phyloP scores from a whole-genome alignment of 2,797 vertebrate species.

The Enteromius mattozi region DNA sequence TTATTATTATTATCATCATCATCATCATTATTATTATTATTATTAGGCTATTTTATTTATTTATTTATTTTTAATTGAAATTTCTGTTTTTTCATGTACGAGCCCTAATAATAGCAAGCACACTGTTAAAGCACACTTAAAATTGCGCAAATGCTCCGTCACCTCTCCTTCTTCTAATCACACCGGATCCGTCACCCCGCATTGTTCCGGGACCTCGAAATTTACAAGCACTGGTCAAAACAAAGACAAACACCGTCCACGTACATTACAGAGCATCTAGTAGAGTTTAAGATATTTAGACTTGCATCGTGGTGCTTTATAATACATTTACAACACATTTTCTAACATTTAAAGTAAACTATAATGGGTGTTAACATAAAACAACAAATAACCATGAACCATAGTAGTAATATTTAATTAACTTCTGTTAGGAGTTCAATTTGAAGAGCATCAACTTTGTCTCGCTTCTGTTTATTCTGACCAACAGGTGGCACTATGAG shows the following conservation, averaged over 20 bases:
- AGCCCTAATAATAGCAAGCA: too few species aligned
- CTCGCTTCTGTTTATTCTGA: slow-evolving; percentile 61
- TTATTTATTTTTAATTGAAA: too few species aligned
- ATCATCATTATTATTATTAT: too few species aligned
- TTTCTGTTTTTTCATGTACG: too few species aligned
- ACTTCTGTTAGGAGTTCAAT: neutral
- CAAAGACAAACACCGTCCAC: neutral
- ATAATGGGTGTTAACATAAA: neutral
- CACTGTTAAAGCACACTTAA: too few species aligned
- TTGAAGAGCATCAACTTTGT: neutral
- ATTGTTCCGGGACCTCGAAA: too few species aligned
- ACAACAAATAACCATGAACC: neutral
- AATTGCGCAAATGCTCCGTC: too few species aligned
- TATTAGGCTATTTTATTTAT: too few species aligned
- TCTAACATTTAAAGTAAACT: neutral
- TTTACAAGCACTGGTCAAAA: neutral
- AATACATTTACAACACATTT: neutral
- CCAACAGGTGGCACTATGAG: slow-evolving; percentile 83
- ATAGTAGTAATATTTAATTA: neutral
- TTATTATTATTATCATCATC: too few species aligned
- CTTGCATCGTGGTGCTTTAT: neutral
- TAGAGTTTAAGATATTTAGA: neutral
- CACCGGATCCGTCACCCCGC: too few species aligned
- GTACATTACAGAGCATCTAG: neutral
- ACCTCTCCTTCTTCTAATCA: too few species aligned